Conservation (phyloP, 2,888 invertebrate species). For the Caradrina clavipalpis region DNA sequence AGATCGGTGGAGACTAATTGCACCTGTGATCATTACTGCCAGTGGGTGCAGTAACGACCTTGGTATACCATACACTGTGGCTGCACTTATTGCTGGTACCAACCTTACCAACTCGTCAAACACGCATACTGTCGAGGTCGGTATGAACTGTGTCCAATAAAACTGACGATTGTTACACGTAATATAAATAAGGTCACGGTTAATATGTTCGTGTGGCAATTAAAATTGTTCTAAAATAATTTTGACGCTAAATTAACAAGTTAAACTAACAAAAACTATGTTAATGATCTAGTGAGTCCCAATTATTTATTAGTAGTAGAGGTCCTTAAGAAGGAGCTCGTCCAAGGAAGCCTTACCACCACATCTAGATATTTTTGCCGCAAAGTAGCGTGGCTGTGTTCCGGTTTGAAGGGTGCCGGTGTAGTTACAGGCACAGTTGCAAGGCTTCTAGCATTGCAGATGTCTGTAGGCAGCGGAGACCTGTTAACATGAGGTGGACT, state of each 20-base stretch:
- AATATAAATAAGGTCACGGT: slow-evolving; percentile 53
- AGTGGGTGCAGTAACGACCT: slow-evolving; percentile 57
- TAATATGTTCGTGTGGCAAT: slow-evolving; percentile 23
- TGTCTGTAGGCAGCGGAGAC: too few relatives aligned
- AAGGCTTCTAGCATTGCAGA: too few relatives aligned
- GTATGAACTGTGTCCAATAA: slow-evolving; percentile 48
- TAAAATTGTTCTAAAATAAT: slow-evolving; percentile 4
- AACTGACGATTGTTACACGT: slow-evolving; percentile 55
- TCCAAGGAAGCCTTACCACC: too few relatives aligned
- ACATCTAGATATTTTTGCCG: too few relatives aligned
- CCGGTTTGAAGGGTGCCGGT: too few relatives aligned
- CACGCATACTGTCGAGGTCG: slow-evolving; percentile 58
- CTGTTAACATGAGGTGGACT: too few relatives aligned
- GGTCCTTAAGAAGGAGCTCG: too few relatives aligned
- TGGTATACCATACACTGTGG: slow-evolving; percentile 38
- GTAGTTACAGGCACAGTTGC: too few relatives aligned
- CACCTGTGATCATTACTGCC: slow-evolving; percentile 67
- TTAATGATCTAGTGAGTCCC: neutral
- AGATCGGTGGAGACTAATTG: slow-evolving; percentile 69
- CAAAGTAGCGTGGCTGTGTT: too few relatives aligned
- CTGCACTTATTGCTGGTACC: slow-evolving; percentile 53
- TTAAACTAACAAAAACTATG: neutral
- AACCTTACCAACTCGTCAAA: slow-evolving; percentile 36
- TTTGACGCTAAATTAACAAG: neutral
- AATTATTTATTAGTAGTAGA: neutral